Percentiles rank a stretch among this genome's conserved stretches.
Evolutionary conservation across 2,888 invertebrate species (phyloP).

Genomic region (Watsonalla cultraria): DNA sequence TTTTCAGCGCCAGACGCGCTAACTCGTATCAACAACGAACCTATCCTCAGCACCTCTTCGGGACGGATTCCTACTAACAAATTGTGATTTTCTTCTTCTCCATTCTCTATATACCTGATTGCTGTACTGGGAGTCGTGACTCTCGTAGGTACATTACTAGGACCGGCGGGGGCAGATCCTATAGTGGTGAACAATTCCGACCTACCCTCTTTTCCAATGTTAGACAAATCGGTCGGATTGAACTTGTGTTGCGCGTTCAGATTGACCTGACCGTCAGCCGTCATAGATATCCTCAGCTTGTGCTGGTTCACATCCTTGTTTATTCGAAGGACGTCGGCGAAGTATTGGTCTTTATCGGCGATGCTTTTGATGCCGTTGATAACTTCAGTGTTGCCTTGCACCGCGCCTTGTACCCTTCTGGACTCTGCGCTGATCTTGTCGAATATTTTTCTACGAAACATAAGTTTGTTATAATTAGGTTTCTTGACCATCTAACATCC

Average conservation of each 20-base stretch:
- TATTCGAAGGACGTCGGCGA: constrained; percentile 71
- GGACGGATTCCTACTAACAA: constrained; percentile 58
- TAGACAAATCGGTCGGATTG: constrained; percentile 55
- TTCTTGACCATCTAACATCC: too few species aligned
- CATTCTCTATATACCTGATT: constrained; percentile 29
- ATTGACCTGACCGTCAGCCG: constrained; percentile 63
- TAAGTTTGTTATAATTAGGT: too few species aligned
- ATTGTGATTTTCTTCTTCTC: constrained; percentile 38
- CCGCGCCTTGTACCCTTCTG: constrained; percentile 61
- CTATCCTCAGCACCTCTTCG: constrained; percentile 61
- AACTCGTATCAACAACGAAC: constrained; percentile 48
- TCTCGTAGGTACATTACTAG: constrained; percentile 50
- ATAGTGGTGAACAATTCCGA: constrained; percentile 50
- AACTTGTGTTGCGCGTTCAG: constrained; percentile 64
- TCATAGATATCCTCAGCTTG: constrained; percentile 69
- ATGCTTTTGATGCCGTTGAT: constrained; percentile 75
- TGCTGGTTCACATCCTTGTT: constrained; percentile 76
- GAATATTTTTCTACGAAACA: constrained; percentile 72
- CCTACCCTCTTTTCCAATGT: constrained; percentile 47
- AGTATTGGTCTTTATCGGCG: constrained; percentile 75
- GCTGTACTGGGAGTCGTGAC: constrained; percentile 34
- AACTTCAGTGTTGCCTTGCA: constrained; percentile 75
- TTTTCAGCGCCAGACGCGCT: constrained; percentile 59
- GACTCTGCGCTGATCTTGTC: constrained; percentile 78
- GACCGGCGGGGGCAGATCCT: constrained; percentile 44